Base-by-base conservation (phyloP, 2,888 invertebrate genomes). In the Hypomecis punctinalis region DNA sequence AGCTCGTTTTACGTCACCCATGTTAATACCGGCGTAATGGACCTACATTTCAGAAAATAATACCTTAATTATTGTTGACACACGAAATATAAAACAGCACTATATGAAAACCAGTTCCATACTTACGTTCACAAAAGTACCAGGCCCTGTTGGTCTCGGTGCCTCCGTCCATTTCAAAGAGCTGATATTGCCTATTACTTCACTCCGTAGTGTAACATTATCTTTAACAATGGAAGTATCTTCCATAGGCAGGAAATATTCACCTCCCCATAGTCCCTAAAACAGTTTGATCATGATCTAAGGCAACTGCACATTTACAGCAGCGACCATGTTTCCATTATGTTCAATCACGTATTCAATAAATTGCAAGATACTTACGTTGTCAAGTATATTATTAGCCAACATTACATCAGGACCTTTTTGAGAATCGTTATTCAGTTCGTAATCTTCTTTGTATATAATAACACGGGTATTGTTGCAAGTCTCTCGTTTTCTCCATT, bases 131-230 rank as follows among this genome's bases (percentile, higher is more conserved):
- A 52, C 52, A 33, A 40, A 23, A 23, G 83, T 61, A 42, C 80
- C 84, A 43, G 71, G n/a, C 13, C 60, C 69, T 4, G 53, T 42
- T 5, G 63, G 36, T 46, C 70, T 64, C 1, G 68, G 61, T 11
- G 71, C 68, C 68, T 83, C 79, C 6, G 80, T 67, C 86, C 86
- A 86, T 5, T 71, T 65, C 37, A 86, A 61, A 0, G 83, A 78
- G 7, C 79, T 67, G 0, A 84, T 45, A 51, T 84, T 76, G 5
- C 85, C 83, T 53, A 66, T 61, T 11, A 33, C 66, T n/a, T 54
- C 59, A 58, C 63, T 80, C 67, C 36, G 55, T 40, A 68, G 42
- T 23, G 35, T 33, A 0, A 66, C 3, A 3, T 40, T 42, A 3
- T 52, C 52, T 10, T 9, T 23, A 23, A n/a, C 23, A 40, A 7